Conservation (phyloP, 2,797 vertebrate species). For the Setipinna tenuifilis region DNA sequence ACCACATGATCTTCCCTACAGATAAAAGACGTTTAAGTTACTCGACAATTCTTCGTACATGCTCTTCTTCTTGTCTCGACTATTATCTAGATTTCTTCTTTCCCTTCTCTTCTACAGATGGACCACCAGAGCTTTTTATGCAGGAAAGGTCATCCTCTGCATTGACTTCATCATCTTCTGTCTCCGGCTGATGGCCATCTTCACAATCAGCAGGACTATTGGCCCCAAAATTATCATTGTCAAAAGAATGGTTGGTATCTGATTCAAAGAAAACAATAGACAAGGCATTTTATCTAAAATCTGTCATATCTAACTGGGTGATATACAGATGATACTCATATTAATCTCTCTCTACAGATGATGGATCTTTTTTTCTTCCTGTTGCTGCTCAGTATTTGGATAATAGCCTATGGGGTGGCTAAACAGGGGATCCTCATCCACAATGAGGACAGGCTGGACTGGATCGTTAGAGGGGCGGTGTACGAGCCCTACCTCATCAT, state of each 20-base stretch:
- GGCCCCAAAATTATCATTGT: slow-evolving; percentile 99
- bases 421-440: slow-evolving; percentile 94
- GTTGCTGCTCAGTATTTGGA: slow-evolving; percentile 95
- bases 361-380: slow-evolving; percentile 98
- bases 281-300: no score
- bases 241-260: slow-evolving; percentile 85
- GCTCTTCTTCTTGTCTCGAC: not conserved
- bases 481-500: slow-evolving; percentile 95
- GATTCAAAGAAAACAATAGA: not conserved
- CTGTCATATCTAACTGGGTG: not conserved
- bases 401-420: slow-evolving; percentile 94
- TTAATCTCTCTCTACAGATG: slow-evolving; percentile 74
- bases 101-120: slow-evolving; percentile 67
- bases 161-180: slow-evolving; percentile 94
- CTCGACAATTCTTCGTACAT: not conserved
- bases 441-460: slow-evolving; percentile 87
- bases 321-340: not conserved
- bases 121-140: slow-evolving; percentile 78
- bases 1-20: no score
- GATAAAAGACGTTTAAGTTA: not conserved
- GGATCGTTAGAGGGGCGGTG: slow-evolving; percentile 89
- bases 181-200: slow-evolving; percentile 95
- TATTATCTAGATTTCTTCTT: not conserved
- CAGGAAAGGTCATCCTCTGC: slow-evolving; percentile 87
- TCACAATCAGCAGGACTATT: slow-evolving; percentile 90